These are phyloP conservation scores for Saccopteryx bilineata DNA, from an alignment of 2,113 vertebrate species.

Conservation along the genomic window DNA sequence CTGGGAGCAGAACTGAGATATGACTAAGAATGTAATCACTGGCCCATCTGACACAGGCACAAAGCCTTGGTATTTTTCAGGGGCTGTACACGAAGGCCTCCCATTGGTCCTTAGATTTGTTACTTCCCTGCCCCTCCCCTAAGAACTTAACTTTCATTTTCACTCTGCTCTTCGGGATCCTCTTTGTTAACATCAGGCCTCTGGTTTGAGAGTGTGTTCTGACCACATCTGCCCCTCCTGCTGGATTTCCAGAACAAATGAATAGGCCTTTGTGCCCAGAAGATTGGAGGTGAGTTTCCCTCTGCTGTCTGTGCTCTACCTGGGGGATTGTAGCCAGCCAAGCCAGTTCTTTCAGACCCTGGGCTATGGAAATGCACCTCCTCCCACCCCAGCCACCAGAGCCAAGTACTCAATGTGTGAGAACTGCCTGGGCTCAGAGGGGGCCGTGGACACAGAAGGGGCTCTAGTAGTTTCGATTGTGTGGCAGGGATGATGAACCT, in stretches of 20 bases:
- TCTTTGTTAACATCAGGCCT: rapidly evolving
- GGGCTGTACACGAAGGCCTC: not conserved
- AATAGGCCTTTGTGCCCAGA: not conserved
- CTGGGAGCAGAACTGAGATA: not conserved
- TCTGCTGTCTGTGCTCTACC: not conserved
- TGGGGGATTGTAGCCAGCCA: not conserved
- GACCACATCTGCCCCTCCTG: too few relatives aligned
- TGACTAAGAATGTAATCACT: not conserved
- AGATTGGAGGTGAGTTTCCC: not conserved
- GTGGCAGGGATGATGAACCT: too few relatives aligned
- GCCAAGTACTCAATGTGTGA: not conserved
- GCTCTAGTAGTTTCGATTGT: not conserved
- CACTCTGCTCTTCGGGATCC: not conserved
- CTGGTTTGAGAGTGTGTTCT: not conserved
- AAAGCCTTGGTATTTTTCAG: not conserved
- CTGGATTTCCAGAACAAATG: not conserved
- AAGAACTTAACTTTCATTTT: not conserved
- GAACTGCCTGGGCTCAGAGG: rapidly evolving
- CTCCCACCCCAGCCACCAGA: not conserved
- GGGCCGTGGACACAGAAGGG: not conserved
- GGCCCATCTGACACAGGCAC: too few relatives aligned
- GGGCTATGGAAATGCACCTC: not conserved
- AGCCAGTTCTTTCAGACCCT: not conserved
- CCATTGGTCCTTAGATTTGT: not conserved
- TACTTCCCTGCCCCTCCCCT: not conserved